phyloP scores from a whole-genome alignment of 2,113 vertebrate genomes.

The Gnathochromis pfefferi region DNA sequence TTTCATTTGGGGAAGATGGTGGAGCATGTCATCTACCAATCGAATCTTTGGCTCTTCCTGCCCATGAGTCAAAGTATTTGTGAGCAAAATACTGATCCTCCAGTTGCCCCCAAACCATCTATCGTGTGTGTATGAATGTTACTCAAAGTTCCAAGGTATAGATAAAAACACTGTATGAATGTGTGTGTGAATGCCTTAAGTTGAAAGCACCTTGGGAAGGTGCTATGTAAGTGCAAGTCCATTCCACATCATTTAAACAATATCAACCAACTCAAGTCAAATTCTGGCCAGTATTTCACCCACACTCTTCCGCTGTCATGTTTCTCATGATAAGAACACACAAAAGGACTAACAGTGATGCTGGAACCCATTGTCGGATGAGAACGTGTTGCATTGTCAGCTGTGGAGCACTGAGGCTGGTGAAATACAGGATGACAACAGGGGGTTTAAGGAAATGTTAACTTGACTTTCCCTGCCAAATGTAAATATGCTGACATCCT shows the following conservation, averaged over 20 bases:
- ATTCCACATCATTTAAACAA: neutral
- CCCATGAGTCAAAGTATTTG: neutral
- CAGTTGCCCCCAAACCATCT: neutral
- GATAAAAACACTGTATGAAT: neutral
- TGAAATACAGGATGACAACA: neutral
- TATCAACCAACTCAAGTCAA: neutral
- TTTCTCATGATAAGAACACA: neutral
- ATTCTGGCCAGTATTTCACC: neutral
- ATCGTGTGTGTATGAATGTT: neutral
- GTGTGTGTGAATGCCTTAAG: neutral
- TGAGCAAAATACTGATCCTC: neutral
- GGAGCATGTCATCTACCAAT: neutral
- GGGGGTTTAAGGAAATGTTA: neutral
- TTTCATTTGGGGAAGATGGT: neutral
- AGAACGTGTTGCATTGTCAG: neutral
- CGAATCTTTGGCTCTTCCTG: neutral
- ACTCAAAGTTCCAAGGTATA: neutral
- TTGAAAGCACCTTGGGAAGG: neutral
- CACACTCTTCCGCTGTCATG: neutral
- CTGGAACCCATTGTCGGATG: neutral
- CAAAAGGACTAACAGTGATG: neutral
- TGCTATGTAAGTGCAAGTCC: neutral
- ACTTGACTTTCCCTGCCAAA: neutral
- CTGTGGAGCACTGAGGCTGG: neutral
- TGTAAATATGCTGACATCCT: neutral